Base-by-base conservation (phyloP, 1,140 invertebrate species). In the Drosophila pruinosa region DNA sequence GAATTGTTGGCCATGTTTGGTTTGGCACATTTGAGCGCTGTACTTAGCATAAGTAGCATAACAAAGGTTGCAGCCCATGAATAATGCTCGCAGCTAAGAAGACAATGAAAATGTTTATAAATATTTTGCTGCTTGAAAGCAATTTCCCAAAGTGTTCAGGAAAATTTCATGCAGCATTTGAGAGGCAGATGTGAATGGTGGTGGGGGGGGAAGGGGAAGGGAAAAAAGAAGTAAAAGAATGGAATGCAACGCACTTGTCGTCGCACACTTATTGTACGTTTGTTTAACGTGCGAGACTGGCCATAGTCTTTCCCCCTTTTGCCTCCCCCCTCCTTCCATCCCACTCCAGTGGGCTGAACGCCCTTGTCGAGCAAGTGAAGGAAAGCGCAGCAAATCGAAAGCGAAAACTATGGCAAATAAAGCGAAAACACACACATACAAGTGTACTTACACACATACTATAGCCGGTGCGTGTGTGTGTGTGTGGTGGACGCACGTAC, bases 351-450 rank as follows among this genome's bases (percentile, higher is more conserved):
- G 21, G 0, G 12, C 21, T 17, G 34, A 12, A 3, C 21, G 22
- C 31, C 14, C 41, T 34, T 47, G 54, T 58, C 47, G 53, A 50
- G 48, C 28, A 68, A 68, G 70, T 75, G 70, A 77, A 77, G 48
- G 74, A 81, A 85, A 85, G 81, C 81, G 77, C 81, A 86, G 78
- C 81, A 85, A 85, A 86, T 86, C 81, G 81, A 85, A 85, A 81
- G 81, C 81, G 81, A 85, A 85, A 85, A 85, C 81, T 85, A 86
- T 86, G 73, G 61, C 73, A 85, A 72, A 67, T 64, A 72, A 62
- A 47, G 53, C 70, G 41, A 75, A 62, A 38, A 65, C 38, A 26
- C 58, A 48, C 57, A 63, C 17, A 53, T 36, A 21, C 12, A 24
- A 8, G 12, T 21, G 38, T 19, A 57, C 15, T 57, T 7, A 54